Conservation (phyloP, 2,113 vertebrate species). For the Turdus rufiventris region DNA sequence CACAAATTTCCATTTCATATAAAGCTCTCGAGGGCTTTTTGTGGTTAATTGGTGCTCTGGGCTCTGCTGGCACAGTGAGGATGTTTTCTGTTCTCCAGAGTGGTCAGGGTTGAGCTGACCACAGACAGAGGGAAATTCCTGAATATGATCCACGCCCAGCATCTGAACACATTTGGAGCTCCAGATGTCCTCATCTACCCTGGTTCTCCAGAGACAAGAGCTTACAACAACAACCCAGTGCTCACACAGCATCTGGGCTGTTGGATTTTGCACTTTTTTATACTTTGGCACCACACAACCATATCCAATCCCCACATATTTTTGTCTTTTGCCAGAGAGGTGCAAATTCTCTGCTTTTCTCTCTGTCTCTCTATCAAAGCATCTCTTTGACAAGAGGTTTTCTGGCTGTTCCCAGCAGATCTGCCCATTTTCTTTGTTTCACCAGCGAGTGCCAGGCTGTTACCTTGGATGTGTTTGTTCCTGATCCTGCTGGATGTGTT, state of each 20-base stretch:
- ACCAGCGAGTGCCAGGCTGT: neutral
- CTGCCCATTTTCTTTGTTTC: neutral
- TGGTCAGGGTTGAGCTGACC: neutral
- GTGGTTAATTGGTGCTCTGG: neutral
- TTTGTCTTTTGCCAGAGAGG: neutral
- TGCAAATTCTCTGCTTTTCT: neutral
- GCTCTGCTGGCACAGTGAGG: neutral
- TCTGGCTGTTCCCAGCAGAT: neutral
- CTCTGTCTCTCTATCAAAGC: neutral
- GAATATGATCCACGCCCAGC: neutral
- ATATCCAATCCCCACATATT: fast-evolving
- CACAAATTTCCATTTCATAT: neutral
- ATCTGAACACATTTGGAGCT: neutral
- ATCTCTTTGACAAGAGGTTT: neutral
- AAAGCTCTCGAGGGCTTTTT: neutral
- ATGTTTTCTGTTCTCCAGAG: neutral
- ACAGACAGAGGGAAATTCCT: neutral
- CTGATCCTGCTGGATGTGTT: neutral
- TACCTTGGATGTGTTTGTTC: neutral
- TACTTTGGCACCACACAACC: neutral
- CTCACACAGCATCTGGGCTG: neutral
- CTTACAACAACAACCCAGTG: neutral
- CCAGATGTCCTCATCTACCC: neutral
- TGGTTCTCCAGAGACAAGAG: neutral
- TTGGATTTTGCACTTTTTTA: neutral